Base-by-base conservation (phyloP, 53 echinoderm and acorn worm genomes). In the Pentamera pediparva region DNA sequence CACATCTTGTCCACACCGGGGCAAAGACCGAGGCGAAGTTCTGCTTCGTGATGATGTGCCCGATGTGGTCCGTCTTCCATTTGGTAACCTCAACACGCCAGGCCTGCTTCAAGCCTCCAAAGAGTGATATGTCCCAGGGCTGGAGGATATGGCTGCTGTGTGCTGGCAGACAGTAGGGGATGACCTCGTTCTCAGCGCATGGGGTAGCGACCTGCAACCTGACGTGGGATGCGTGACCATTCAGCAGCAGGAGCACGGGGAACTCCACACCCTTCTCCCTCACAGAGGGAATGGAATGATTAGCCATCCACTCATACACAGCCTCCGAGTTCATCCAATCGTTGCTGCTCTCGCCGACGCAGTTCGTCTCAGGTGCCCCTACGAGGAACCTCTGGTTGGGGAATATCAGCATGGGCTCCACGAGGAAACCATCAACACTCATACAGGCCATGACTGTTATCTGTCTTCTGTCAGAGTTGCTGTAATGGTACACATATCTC, bases 121-220 rank as follows among this genome's bases (percentile, higher is more conserved):
- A 87, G 0, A 76, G 21, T 4, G 78, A n/a, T 5, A 87, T 32
- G 38, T 87, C 87, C 20, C 72, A 65, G 34, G 82, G 85, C 29
- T 79, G 85, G 6, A 85, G 51, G 2, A 81, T 59, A n/a, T n/a
- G n/a, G n/a, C n/a, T n/a, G n/a, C n/a, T n/a, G 27, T 82, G 4
- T 2, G 65, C 65, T 2, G 83, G 65, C 45, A 83, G 45, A n/a
- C 83, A 76, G 47, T 83, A 83, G 18, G 65, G 56, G n/a, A 77
- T 77, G n/a, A n/a, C n/a, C 9, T 67, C 41, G 19, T 82, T 53
- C 35, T 76, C 33, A 26, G 17, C 25, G 35, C 83, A 83, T 4
- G 77, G 39, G 21, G 28, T 60, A 3, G 31, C 34, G 28, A 29
- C 30, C 18, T 60, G 30, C 48, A 72, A 36, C 19, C 35, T 67